Evolutionary conservation across 2,888 invertebrate genomes (phyloP), one percentile per base, ranked within the genome.

Genomic region (Dynastes hyllus): DNA sequence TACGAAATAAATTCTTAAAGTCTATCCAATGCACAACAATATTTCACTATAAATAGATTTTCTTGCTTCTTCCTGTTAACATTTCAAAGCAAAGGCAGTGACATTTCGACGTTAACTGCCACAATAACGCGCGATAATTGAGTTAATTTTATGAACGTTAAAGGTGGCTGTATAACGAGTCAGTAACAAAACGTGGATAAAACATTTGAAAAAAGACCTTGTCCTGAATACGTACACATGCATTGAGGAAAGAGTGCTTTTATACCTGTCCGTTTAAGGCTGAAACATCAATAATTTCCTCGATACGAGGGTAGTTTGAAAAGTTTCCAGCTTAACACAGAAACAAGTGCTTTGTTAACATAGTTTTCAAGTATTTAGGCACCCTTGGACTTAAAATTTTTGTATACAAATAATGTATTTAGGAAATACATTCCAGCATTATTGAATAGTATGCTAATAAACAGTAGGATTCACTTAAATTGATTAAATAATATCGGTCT

Each of bases 101-200:
- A 11, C 45, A 45, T 45, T 55, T 55, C 55, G 8, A 1, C n/a
- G 55, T 55, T 55, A 55, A 16, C 55, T 55, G 55, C 55, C 22
- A n/a, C 4, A n/a, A 55, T 55, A 55, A n/a, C 11, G n/a, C 55
- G 55, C 22, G 55, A 55, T 55, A 55, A 55, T 55, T n/a, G 16
- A 55, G 55, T 55, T n/a, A n/a, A 16, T 55, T 55, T 55, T 55
- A 8, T 16, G n/a, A 55, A 55, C n/a, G n/a, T n/a, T 8, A 5
- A 22, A n/a, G 6, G 55, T n/a, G 13, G n/a, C 8, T 55, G 55
- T 22, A 55, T n/a, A 55, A 22, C 13, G 13, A 2, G 55, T 55
- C n/a, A 55, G n/a, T 55, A 55, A 55, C 6, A 5, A 55, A 55
- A 2, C n/a, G n/a, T 55, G 16, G 13, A 22, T 2, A 13, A 55